Conservation (phyloP, 2,113 vertebrate species). For the Scopus umbretta region DNA sequence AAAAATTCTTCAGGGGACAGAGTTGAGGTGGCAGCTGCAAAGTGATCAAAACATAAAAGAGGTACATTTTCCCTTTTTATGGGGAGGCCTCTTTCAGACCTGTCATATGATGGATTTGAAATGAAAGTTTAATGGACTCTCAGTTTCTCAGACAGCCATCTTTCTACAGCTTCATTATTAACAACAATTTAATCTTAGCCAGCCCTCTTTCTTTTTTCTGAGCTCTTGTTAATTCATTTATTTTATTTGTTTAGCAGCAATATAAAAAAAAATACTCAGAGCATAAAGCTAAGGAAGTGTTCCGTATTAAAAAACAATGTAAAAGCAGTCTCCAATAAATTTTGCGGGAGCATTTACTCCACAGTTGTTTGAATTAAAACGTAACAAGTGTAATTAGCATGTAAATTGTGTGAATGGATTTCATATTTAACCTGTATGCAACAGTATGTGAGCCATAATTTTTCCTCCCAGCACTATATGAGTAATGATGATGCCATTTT, state of each 20-base stretch:
- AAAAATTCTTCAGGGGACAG: not conserved
- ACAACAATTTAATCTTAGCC: not conserved
- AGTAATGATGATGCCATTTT: not conserved
- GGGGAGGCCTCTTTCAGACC: not conserved
- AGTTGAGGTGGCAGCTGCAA: not conserved
- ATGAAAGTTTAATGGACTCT: not conserved
- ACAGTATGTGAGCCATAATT: not conserved
- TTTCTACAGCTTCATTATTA: constrained; percentile 27
- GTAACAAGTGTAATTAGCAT: not conserved
- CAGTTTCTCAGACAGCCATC: not conserved
- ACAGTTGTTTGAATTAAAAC: not conserved
- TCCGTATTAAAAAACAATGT: not conserved
- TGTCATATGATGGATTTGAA: not conserved
- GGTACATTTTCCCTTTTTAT: not conserved
- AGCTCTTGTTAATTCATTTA: not conserved
- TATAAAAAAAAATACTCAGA: not conserved
- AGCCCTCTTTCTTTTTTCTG: not conserved
- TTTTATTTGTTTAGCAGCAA: not conserved
- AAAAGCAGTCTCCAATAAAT: not conserved
- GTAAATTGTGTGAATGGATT: not conserved
- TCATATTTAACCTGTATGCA: not conserved
- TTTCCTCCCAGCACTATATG: not conserved
- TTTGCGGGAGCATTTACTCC: not conserved
- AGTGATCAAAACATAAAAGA: not conserved
- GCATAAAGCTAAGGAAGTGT: not conserved